A percentile compares a stretch with the other conserved stretches of the same genome.
phyloP scores from a whole-genome alignment of 2,113 vertebrate species.

The Lucifuga dentata region DNA sequence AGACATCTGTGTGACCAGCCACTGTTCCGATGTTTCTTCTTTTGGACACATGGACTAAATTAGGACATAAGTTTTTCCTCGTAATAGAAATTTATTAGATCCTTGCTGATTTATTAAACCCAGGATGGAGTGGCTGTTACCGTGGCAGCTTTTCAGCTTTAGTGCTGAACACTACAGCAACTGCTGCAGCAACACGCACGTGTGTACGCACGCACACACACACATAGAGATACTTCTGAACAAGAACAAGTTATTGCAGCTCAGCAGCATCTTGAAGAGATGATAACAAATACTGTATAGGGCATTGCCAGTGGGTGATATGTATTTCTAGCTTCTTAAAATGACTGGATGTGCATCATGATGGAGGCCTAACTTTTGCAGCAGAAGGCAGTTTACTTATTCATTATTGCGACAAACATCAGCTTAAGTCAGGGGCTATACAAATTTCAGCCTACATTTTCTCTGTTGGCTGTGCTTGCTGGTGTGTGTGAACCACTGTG shows the following conservation, averaged over 20 bases:
- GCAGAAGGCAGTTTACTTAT: constrained; percentile 25
- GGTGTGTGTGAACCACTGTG: constrained; percentile 1
- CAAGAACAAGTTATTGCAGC: background rate
- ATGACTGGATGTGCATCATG: constrained; percentile 2
- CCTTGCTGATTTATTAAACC: constrained; percentile 9
- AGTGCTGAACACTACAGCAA: background rate
- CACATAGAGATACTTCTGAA: background rate
- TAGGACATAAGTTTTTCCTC: constrained; percentile 16
- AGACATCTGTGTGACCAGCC: constrained; percentile 40
- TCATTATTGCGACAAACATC: constrained; percentile 49
- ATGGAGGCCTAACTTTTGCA: constrained; percentile 9
- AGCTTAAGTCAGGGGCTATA: constrained; percentile 11
- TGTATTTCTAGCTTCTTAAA: constrained; percentile 30
- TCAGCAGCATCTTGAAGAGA: constrained; percentile 14
- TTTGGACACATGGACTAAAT: constrained; percentile 14
- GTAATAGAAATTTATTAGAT: constrained; percentile 32
- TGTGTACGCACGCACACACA: too few relatives aligned
- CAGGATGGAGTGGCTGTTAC: background rate
- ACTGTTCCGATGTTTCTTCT: background rate
- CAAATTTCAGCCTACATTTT: constrained; percentile 28
- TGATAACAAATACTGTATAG: constrained; percentile 9
- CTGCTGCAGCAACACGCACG: too few relatives aligned
- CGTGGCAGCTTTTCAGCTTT: constrained; percentile 2
- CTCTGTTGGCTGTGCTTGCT: constrained; percentile 12
- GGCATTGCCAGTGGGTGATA: constrained; percentile 1